Evolutionary conservation across 2,888 invertebrate species (phyloP).

Genomic region (Cephus rjabovi): DNA sequence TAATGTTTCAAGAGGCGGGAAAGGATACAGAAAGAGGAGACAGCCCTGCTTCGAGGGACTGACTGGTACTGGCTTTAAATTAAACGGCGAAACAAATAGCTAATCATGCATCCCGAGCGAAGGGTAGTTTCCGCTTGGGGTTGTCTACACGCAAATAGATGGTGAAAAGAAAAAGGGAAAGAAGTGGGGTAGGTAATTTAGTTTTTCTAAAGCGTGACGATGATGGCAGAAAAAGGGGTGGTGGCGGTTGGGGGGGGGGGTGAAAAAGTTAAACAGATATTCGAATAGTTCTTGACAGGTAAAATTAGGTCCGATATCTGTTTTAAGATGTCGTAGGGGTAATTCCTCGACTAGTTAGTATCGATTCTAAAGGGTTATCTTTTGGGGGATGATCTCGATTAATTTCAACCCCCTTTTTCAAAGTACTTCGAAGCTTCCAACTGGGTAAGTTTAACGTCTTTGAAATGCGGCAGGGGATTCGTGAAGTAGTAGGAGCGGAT

Average conservation of each 20-base stretch:
- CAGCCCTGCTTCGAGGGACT: conserved; percentile 20
- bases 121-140: conserved; percentile 20
- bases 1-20: conserved; percentile 23
- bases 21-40: conserved; percentile 12
- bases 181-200: conserved; percentile 6
- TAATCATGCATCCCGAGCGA: conserved; percentile 56
- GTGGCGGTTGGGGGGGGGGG: conserved; percentile 3
- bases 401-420: conserved; percentile 14
- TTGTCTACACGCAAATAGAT: conserved; percentile 29
- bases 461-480: conserved; percentile 14
- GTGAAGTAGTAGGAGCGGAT: conserved; percentile 16
- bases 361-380: neutral
- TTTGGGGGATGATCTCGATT: neutral
- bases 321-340: neutral
- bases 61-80: conserved; percentile 50
- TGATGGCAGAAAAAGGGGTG: neutral
- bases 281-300: neutral
- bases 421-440: neutral
- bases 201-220: conserved; percentile 4
- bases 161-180: conserved; percentile 12
- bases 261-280: neutral
- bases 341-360: neutral
- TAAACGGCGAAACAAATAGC: conserved; percentile 64
- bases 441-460: conserved; percentile 38
- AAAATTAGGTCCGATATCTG: neutral